These are phyloP conservation scores for Acronicta leporina DNA, from an alignment of 2,888 invertebrate genomes.

Conservation along the genomic window DNA sequence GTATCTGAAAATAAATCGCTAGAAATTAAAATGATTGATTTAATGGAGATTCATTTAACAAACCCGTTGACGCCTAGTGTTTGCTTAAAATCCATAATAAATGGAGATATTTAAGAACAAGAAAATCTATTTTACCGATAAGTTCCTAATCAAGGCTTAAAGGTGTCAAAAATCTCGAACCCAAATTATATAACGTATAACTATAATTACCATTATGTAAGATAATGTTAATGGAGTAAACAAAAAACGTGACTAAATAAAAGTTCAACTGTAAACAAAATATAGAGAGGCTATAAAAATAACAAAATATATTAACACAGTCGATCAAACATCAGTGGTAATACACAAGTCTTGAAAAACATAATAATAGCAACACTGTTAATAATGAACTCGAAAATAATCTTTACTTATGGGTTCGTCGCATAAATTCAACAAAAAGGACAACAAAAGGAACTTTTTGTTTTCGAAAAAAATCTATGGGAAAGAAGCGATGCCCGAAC, in stretches of 20 bases:
- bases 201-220: too few species aligned
- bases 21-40: constrained; percentile 36
- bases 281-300: neutral
- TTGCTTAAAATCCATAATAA: constrained; percentile 38
- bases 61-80: constrained; percentile 27
- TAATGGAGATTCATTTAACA: constrained; percentile 32
- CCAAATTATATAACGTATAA: too few species aligned
- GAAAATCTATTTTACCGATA: constrained; percentile 5
- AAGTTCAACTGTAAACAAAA: neutral
- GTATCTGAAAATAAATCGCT: constrained; percentile 11
- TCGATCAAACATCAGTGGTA: constrained; percentile 39
- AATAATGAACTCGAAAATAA: constrained; percentile 56
- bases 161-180: neutral
- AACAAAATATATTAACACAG: constrained; percentile 4
- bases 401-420: constrained; percentile 54
- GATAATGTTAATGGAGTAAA: neutral
- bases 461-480: constrained; percentile 73
- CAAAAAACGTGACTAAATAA: constrained; percentile 10
- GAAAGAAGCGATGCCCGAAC: constrained; percentile 76
- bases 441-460: constrained; percentile 62
- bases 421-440: constrained; percentile 62
- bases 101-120: constrained; percentile 31
- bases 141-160: neutral
- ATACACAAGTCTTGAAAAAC: constrained; percentile 19
- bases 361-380: constrained; percentile 39